Evolutionary conservation across 2,113 vertebrate genomes (phyloP).

Genomic region (Saccopteryx bilineata): DNA sequence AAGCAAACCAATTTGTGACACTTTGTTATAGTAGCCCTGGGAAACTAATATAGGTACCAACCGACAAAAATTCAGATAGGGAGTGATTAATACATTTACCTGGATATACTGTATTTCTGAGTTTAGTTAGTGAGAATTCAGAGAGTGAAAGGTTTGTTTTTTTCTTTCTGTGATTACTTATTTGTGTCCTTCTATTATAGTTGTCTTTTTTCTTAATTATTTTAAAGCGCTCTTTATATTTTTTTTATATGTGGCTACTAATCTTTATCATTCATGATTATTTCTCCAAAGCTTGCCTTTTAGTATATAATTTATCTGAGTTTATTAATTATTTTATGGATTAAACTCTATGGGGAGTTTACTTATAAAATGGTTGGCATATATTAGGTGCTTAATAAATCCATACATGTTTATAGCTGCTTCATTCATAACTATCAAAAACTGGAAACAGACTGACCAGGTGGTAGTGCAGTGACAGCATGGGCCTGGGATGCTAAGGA

Average conservation of each 20-base stretch:
- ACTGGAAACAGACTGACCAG: neutral
- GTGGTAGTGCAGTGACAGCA: too few relatives aligned
- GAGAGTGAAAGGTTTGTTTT: neutral
- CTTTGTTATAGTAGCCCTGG: neutral
- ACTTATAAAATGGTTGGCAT: neutral
- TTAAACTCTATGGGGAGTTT: neutral
- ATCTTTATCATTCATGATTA: neutral
- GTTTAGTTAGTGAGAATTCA: neutral
- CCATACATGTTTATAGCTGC: neutral
- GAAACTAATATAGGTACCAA: neutral
- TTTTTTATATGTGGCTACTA: neutral
- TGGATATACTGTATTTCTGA: neutral
- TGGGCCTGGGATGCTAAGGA: too few relatives aligned
- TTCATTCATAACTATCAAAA: conserved; percentile 26
- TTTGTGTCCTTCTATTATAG: neutral
- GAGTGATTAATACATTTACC: neutral
- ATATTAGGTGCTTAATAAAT: conserved; percentile 55
- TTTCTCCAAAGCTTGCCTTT: neutral
- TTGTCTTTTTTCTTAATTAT: neutral
- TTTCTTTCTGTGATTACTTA: neutral
- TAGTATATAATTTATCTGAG: conserved; percentile 11
- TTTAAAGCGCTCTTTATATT: neutral
- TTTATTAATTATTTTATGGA: conserved; percentile 7
- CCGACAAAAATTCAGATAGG: neutral
- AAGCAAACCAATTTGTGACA: neutral